These are phyloP conservation scores for Platycheirus albimanus DNA, from an alignment of 2,888 invertebrate species.

Conservation along the genomic window DNA sequence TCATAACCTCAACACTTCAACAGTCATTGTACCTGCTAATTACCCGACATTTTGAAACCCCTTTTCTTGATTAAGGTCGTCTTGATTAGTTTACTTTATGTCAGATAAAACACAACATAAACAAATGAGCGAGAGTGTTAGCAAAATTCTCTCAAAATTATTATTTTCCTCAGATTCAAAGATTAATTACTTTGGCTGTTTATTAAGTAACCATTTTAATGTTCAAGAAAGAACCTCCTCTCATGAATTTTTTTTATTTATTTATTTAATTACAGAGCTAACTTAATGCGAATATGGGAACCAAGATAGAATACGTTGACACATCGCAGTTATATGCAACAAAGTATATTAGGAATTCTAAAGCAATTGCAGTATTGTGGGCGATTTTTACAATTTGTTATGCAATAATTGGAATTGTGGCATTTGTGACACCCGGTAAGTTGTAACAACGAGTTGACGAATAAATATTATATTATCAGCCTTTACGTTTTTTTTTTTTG, in stretches of 20 bases:
- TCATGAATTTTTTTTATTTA: not conserved
- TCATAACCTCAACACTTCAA: conserved; percentile 11
- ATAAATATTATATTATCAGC: conserved; percentile 18
- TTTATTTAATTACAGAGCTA: conserved; percentile 42
- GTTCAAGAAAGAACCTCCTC: not conserved
- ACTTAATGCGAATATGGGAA: conserved; percentile 87
- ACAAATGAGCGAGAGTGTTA: not conserved
- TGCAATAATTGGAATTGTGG: conserved; percentile 96
- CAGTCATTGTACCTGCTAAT: conserved; percentile 52
- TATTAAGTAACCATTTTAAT: conserved; percentile 9
- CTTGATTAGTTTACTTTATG: conserved; percentile 29
- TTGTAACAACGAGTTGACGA: conserved; percentile 17
- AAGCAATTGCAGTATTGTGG: conserved; percentile 98
- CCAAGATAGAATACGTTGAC: conserved; percentile 96
- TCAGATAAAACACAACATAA: conserved; percentile 8
- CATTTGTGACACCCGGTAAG: conserved; percentile 93
- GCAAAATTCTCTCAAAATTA: not conserved
- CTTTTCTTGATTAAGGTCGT: conserved; percentile 54
- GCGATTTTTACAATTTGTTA: conserved; percentile 98
- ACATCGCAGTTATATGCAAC: conserved; percentile 95
- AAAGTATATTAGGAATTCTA: conserved; percentile 95
- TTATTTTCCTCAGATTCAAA: conserved; percentile 13
- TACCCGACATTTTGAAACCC: conserved; percentile 9
- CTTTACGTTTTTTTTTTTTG: conserved; percentile 26
- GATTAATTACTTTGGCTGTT: conserved; percentile 5